These are phyloP conservation scores for Plecturocebus donacophilus DNA, from an alignment of 2,113 vertebrate species.

Conservation along the genomic window DNA sequence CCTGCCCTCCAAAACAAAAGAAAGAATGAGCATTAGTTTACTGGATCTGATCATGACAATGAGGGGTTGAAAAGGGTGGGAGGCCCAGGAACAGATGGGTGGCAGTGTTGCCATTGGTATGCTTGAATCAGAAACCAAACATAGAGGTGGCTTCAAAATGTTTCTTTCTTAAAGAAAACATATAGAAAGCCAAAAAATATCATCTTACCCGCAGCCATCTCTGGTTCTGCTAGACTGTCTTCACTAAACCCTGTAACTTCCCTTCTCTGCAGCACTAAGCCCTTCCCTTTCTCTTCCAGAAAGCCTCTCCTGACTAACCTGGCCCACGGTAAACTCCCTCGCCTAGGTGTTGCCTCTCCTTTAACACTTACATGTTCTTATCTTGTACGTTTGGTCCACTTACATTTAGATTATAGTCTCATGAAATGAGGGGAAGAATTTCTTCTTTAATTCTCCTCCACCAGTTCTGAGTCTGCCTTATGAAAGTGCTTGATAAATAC, in stretches of 20 bases:
- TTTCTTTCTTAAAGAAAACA: not conserved
- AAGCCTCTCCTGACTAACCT: not conserved
- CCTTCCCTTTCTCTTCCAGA: not conserved
- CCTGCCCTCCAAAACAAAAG: not conserved
- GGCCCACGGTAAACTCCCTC: not conserved
- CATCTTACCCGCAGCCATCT: not conserved
- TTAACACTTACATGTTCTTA: not conserved
- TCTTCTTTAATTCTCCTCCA: not conserved
- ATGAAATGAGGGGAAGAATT: not conserved
- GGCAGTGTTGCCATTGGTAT: not conserved
- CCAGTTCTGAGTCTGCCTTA: not conserved
- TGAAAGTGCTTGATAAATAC: not conserved
- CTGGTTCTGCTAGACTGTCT: fast-evolving
- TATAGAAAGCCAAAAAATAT: not conserved
- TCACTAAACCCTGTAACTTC: not conserved
- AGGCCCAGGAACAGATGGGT: not conserved
- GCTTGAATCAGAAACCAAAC: not conserved
- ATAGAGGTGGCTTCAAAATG: not conserved
- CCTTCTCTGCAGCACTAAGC: not conserved
- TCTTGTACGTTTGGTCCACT: not conserved
- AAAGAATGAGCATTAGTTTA: not conserved
- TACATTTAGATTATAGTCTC: not conserved
- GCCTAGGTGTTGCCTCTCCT: not conserved
- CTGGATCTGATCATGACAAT: not conserved
- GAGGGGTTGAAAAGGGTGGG: not conserved